Evolutionary conservation across 2,797 vertebrate genomes (phyloP).

Genomic region (Scleropages formosus): DNA sequence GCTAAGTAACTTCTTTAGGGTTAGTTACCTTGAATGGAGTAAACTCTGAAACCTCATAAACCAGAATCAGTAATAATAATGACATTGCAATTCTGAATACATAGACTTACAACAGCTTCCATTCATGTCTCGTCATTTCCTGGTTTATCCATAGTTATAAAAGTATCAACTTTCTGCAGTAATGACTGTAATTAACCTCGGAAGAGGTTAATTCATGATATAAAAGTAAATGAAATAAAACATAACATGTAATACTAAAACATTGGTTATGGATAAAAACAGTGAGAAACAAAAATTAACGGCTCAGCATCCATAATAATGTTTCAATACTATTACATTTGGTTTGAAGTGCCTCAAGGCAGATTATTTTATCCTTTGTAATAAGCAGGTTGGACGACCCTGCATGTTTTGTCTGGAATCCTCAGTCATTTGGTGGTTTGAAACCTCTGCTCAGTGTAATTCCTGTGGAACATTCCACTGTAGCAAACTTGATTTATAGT

Average conservation of each 20-base stretch:
- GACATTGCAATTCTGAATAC: too few species aligned
- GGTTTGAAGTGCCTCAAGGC: slow-evolving; percentile 1
- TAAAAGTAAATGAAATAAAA: background rate
- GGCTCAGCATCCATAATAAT: background rate
- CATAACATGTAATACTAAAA: background rate
- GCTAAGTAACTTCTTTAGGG: too few species aligned
- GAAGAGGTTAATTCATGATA: background rate
- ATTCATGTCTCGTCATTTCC: background rate
- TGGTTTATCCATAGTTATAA: background rate
- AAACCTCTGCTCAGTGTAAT: slow-evolving; percentile 53
- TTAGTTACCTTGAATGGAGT: too few species aligned
- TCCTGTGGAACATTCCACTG: slow-evolving; percentile 56
- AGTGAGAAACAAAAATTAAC: background rate
- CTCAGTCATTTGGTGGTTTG: slow-evolving; percentile 26
- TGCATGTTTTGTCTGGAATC: background rate
- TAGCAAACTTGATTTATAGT: slow-evolving; percentile 61
- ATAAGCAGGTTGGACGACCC: background rate
- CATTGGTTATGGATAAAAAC: background rate
- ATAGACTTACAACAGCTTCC: background rate
- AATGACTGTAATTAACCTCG: background rate
- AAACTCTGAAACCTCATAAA: too few species aligned
- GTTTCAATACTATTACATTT: background rate
- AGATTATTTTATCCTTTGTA: background rate
- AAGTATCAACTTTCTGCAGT: background rate
- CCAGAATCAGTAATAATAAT: too few species aligned